Base-by-base conservation (phyloP, 2,888 invertebrate species). In the Campoplex capitator region DNA sequence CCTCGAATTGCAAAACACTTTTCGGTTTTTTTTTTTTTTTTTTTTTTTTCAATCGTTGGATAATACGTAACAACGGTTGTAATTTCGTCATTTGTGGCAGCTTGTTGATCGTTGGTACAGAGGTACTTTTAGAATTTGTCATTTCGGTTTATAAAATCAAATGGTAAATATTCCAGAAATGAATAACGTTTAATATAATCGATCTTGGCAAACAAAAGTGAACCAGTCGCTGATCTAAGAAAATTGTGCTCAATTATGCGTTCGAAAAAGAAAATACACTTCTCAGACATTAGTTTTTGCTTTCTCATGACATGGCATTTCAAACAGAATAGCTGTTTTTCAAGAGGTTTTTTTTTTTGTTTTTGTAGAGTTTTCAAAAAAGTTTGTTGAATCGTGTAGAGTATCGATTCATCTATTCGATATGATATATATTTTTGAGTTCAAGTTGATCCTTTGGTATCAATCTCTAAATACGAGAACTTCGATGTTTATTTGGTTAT, bases 31-130 rank as follows among this genome's bases (percentile, higher is more conserved):
- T 48, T 45, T 62, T 16, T 28, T 67, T 35, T 51, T 6, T 16
- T 48, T 45, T 62, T 16, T 28, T 67, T 35, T 51, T 6, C 9
- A 70, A 16, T 73, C 70, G 56, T 71, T 76, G 68, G 16, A 45
- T 42, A 79, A 48, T 18, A 71, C 62, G 32, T 68, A 68, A 48
- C 42, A 76, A 74, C 35, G 9, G 48, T 68, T 79, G 23, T 75
- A 71, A 58, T 79, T 79, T 83, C 54, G 51, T 83, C 79, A 75
- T 83, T 62, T 48, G 71, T 86, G 86, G 86, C 86, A 86, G 86
- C 75, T 79, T 58, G 9, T 75, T 13, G 54, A 83, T 83, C 23
- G 35, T 79, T 83, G 32, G 79, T 86, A 86, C 83, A 45, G 38
- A 71, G 16, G 71, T 83, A 82, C 67, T 58, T 85, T 82, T 85